phyloP scores from a whole-genome alignment of 2,113 vertebrate species.

The Ctenomys sociabilis region DNA sequence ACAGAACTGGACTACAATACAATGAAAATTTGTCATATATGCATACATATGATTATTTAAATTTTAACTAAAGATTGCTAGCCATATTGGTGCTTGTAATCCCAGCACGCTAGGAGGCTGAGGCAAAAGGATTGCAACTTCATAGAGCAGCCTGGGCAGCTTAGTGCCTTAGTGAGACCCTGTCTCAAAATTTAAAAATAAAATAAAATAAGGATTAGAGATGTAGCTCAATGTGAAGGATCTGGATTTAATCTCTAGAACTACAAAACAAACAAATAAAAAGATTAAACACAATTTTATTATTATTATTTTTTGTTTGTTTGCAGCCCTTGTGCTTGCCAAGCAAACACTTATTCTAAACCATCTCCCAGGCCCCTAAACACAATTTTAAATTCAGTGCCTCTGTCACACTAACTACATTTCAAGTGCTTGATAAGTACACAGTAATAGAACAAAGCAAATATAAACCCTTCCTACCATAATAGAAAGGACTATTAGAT shows the following conservation, averaged over 20 bases:
- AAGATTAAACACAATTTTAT: background rate
- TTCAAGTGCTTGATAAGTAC: background rate
- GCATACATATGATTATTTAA: conserved; percentile 27
- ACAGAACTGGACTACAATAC: background rate
- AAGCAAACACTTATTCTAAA: too few species aligned
- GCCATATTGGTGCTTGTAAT: background rate
- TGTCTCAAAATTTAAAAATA: background rate
- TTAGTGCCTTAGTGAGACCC: background rate
- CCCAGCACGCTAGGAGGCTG: background rate
- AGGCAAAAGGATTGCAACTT: background rate
- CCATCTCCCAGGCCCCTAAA: too few species aligned
- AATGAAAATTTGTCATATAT: background rate
- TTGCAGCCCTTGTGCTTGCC: too few species aligned
- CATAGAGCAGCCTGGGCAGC: background rate
- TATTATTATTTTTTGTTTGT: too few species aligned
- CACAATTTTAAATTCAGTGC: background rate
- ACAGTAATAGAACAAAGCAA: background rate
- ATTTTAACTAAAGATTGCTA: background rate
- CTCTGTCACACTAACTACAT: conserved; percentile 7
- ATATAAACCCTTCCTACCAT: conserved; percentile 5
- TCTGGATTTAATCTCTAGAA: background rate
- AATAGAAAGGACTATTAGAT: background rate
- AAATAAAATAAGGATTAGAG: background rate
- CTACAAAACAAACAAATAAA: background rate
- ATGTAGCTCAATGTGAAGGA: background rate